Base-by-base conservation (phyloP, 2,888 invertebrate genomes). In the Acholoe squamosa region DNA sequence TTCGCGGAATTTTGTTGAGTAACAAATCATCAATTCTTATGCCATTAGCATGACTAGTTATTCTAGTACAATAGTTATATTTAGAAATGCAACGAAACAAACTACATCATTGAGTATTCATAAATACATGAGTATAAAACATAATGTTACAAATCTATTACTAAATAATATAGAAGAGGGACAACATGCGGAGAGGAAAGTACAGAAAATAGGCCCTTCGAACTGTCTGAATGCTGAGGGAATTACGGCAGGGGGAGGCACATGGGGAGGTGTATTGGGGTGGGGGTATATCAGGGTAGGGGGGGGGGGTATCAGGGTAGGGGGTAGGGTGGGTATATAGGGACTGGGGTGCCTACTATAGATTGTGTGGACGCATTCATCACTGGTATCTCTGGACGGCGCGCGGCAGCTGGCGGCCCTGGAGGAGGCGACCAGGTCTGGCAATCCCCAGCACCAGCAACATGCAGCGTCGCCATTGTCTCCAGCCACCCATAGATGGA, bases 371-470 rank as follows among this genome's bases (percentile, higher is more conserved):
- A 7, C n/a, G 61, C 61, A 61, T 61, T 61, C 61, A 61, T 61
- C 61, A 61, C 19, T 3, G 61, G 12, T n/a, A 61, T 61, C 61
- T n/a, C 7, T 0, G 61, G 22, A 3, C 61, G 22, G 61, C 61
- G 22, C 61, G 61, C 61, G 22, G n/a, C n/a, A 61, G 22, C 61
- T 61, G 61, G 61, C 61, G n/a, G 61, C 28, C 71, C n/a, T 5
- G 61, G 5, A 71, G 28, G 14, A 3, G 71, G 71, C 28, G 28
- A 14, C 71, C 61, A 61, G 12, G n/a, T 22, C 71, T 25, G 71
- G 71, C 71, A 71, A 71, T 71, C 61, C 19, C 61, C 71, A 71
- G 28, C 71, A 14, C n/a, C n/a, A 71, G 25, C 71, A 61, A 61
- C 71, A 28, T 71, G 71, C 28, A 25, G 5, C 12, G 7, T 3